Base-by-base conservation (phyloP, 53 echinoderm and acorn worm species). In the Paracentrotus lividus region DNA sequence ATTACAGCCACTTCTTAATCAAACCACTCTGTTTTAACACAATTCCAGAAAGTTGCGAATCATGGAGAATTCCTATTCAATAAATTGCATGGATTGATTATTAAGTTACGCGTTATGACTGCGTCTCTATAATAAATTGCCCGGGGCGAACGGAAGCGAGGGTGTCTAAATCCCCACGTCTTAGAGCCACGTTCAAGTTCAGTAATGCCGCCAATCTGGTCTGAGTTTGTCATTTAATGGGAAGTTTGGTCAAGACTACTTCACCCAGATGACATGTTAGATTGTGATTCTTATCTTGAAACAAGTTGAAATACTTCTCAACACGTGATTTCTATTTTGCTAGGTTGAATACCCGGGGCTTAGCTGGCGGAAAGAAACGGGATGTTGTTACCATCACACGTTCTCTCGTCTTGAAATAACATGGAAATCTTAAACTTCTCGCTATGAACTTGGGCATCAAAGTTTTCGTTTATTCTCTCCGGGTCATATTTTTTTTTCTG, bases 171-270 rank as follows among this genome's bases (percentile, higher is more conserved):
- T 72, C 72, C 18, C 72, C 72, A 40, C 72, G 72, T 72, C 40
- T 51, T 7, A 85, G 42, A 44, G 67, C 53, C 91, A 52, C 54
- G 91, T 69, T 91, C 91, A 91, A 91, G 91, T 75, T 91, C 91
- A 76, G 4, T 57, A 57, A 90, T n/a, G 33, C 91, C 91, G 76
- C 31, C 91, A 91, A 91, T 91, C 72, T 91, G 91, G 72, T 91
- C 51, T n/a, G 45, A 91, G 76, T 91, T 91, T 91, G 24, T n/a
- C 43, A 24, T 49, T 26, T 43, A 65, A 90, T 90, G 64, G 90
- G 66, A 40, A 53, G 56, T 88, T 88, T 33, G 59, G 38, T 36
- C 53, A 88, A 72, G 36, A 85, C 26, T 49, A 32, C 49, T 52
- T 85, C 85, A 52, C 49, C 85, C 23, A 47, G 24, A 49, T 49